phyloP scores from a whole-genome alignment of 2,888 invertebrate genomes.

The Drosophila paucipuncta region DNA sequence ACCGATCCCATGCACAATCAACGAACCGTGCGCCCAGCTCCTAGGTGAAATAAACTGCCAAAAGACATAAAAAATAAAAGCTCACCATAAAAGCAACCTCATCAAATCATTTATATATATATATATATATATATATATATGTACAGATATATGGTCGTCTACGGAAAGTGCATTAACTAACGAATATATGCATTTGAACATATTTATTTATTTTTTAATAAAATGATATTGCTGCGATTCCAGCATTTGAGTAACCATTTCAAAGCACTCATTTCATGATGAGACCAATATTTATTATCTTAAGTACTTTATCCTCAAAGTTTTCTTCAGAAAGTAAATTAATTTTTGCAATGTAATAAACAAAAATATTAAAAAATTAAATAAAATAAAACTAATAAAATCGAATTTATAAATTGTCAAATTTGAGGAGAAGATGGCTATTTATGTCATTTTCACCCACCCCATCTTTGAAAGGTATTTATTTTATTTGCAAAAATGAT shows the following conservation, averaged over 20 bases:
- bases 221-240: background rate
- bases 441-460: background rate
- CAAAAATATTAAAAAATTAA: background rate
- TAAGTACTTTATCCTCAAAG: background rate
- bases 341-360: background rate
- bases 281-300: background rate
- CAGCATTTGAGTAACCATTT: background rate
- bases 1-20: constrained; percentile 5
- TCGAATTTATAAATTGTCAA: background rate
- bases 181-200: background rate
- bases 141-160: background rate
- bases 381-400: background rate
- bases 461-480: background rate
- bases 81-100: constrained; percentile 28
- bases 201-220: background rate
- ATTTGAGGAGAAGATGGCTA: background rate
- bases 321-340: background rate
- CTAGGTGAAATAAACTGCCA: constrained; percentile 37
- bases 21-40: constrained; percentile 13
- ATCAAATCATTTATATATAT: constrained; percentile 8
- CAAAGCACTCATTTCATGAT: background rate
- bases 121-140: background rate
- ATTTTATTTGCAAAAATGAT: background rate
- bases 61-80: constrained; percentile 16
- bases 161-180: background rate